Percentiles rank a stretch among this genome's conserved stretches.
These are phyloP conservation scores for rabbit (Oryctolagus cuniculus) DNA, from an alignment of 2,113 vertebrate species.

Conservation along the genomic window mOryCun1.1 NC_091440.1:115684001-115684500, in stretches of 20 bases:
- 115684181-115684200: constrained; percentile 1
- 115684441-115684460: not conserved
- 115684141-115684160: not conserved
- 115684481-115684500: not conserved
- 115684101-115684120: not conserved
- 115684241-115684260: not conserved
- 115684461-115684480: not conserved
- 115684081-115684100: not conserved
- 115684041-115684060: not conserved
- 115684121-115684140: not conserved
- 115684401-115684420: not conserved
- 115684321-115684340: not conserved
- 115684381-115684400: not conserved
- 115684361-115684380: not conserved
- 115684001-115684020: not conserved
- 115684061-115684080: not conserved
- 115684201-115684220: not conserved
- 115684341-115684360: not conserved
- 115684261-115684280: not conserved
- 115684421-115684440: not conserved
- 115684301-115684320: not conserved
- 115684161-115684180: not conserved
- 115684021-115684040: not conserved
- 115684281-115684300: not conserved
- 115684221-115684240: not conserved